Evolutionary conservation across 2,888 invertebrate species (phyloP).

Genomic region (Chloroclysta siterata): DNA sequence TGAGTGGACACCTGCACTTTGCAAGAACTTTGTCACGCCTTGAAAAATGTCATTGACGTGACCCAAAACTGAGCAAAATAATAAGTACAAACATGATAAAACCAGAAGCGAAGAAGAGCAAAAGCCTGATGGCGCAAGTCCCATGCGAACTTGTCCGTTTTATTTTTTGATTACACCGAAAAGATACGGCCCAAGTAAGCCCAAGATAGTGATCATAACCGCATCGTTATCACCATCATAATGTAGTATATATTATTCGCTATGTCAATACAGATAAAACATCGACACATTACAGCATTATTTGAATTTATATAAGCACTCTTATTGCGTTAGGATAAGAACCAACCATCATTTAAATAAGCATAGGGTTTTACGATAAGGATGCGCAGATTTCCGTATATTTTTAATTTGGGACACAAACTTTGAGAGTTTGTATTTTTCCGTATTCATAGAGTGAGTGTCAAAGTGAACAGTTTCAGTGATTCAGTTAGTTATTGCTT

Average conservation of each 20-base stretch:
- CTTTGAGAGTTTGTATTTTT: slow-evolving; percentile 9
- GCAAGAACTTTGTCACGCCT: too few relatives aligned
- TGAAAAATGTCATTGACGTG: too few relatives aligned
- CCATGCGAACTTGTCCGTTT: not conserved
- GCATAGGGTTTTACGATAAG: slow-evolving; percentile 27
- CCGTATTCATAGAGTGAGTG: slow-evolving; percentile 17
- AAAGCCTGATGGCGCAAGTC: not conserved
- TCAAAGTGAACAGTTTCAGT: slow-evolving; percentile 15
- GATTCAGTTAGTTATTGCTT: not conserved
- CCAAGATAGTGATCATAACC: slow-evolving; percentile 27
- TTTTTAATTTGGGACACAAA: slow-evolving; percentile 2
- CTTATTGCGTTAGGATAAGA: slow-evolving; percentile 47
- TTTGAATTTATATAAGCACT: slow-evolving; percentile 38
- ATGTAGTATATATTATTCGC: slow-evolving; percentile 58
- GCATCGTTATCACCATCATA: slow-evolving; percentile 70
- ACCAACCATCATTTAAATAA: slow-evolving; percentile 11
- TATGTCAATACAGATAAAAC: slow-evolving; percentile 71
- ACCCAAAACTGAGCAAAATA: too few relatives aligned
- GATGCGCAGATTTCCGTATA: slow-evolving; percentile 23
- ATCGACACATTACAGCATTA: slow-evolving; percentile 8
- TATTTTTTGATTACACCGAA: not conserved
- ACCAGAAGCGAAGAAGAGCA: too few relatives aligned
- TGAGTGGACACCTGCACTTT: too few relatives aligned
- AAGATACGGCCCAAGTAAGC: not conserved
- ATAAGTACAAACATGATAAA: too few relatives aligned